Conservation (phyloP, 2,797 vertebrate genomes). For the Anguilla megastoma region DNA sequence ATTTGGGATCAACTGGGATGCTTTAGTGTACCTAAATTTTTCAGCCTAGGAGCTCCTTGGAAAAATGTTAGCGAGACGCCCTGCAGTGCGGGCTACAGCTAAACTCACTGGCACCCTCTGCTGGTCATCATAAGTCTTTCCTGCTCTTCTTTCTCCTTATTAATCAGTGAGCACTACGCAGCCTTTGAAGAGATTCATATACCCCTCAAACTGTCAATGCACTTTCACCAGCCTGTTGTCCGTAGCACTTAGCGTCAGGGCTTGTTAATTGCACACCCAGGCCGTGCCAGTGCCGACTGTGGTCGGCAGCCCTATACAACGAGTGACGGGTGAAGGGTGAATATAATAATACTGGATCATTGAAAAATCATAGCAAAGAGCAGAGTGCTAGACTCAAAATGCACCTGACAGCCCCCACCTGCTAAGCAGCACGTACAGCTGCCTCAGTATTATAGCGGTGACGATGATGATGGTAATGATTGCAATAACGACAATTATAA, state of each 20-base stretch:
- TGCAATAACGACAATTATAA: too few relatives aligned
- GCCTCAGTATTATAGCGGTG: background rate
- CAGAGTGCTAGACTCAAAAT: background rate
- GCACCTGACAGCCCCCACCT: background rate
- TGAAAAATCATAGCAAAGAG: background rate
- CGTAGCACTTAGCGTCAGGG: background rate
- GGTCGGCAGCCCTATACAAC: background rate
- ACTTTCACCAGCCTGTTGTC: background rate
- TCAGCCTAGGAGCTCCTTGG: background rate
- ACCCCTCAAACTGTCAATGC: background rate
- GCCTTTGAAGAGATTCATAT: background rate
- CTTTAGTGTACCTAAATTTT: too few relatives aligned
- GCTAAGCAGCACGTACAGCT: background rate
- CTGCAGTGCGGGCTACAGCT: background rate
- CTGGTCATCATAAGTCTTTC: background rate
- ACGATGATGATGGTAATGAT: background rate
- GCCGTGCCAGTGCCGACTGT: background rate
- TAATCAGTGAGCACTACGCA: background rate
- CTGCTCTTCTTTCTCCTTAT: background rate
- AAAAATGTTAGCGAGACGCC: background rate
- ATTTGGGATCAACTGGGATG: too few relatives aligned
- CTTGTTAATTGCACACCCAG: background rate
- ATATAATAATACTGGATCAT: background rate
- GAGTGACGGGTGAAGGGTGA: background rate
- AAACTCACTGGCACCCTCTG: slow-evolving; percentile 27